Evolutionary conservation across 2,888 invertebrate genomes (phyloP).

Genomic region (Nomada hirtipes): DNA sequence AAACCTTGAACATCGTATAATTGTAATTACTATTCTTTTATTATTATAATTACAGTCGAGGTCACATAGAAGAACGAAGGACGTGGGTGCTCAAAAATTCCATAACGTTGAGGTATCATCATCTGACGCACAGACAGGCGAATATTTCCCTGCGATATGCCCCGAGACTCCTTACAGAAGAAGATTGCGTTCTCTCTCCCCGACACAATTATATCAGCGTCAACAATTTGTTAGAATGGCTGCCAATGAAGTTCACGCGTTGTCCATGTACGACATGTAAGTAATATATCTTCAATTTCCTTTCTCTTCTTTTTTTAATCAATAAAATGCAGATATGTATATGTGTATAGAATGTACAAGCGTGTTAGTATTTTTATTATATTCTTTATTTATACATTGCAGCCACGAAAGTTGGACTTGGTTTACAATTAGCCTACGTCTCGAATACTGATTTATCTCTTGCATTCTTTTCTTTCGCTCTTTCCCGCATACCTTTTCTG

Average conservation of each 20-base stretch:
- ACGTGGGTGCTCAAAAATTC: conserved; percentile 40
- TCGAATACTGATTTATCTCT: too few relatives aligned
- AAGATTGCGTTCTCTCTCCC: conserved; percentile 67
- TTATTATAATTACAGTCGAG: conserved; percentile 51
- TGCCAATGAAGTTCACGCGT: conserved; percentile 50
- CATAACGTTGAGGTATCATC: conserved; percentile 48
- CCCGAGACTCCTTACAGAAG: conserved; percentile 55
- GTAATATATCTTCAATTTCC: conserved; percentile 31
- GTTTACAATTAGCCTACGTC: too few relatives aligned
- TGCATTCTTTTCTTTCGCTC: too few relatives aligned
- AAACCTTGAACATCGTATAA: not conserved
- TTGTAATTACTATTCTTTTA: not conserved
- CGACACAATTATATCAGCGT: conserved; percentile 59
- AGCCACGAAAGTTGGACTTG: too few relatives aligned
- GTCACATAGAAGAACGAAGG: conserved; percentile 47
- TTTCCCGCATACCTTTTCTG: too few relatives aligned
- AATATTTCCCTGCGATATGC: conserved; percentile 41
- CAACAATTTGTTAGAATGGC: conserved; percentile 40
- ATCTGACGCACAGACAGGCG: conserved; percentile 46
- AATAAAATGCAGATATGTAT: not conserved
- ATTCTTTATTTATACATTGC: too few relatives aligned
- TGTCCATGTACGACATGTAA: conserved; percentile 67
- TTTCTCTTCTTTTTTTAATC: not conserved
- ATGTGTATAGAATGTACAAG: not conserved
- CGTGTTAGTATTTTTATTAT: too few relatives aligned